phyloP scores from a whole-genome alignment of 2,888 invertebrate genomes.

The Serrognathus titanus region DNA sequence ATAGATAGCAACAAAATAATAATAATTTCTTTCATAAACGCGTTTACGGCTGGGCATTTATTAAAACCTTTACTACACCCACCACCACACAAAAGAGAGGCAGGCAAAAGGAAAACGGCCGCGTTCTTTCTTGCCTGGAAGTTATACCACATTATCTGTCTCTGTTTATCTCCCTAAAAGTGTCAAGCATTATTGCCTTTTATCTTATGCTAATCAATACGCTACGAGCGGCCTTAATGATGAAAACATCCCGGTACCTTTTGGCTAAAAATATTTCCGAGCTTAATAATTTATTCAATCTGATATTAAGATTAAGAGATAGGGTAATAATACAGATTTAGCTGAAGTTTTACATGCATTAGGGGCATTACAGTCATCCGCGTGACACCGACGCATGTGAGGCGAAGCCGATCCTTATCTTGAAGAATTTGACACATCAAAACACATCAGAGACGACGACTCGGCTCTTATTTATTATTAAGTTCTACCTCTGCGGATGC shows the following conservation, averaged over 20 bases:
- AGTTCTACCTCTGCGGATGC: too few relatives aligned
- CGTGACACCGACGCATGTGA: slow-evolving; percentile 26
- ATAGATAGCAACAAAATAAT: too few relatives aligned
- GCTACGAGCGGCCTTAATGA: slow-evolving; percentile 12
- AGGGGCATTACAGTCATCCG: slow-evolving; percentile 28
- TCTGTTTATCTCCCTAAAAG: slow-evolving; percentile 13
- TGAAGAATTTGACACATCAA: slow-evolving; percentile 20
- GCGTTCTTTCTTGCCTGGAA: not conserved
- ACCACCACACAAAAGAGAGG: too few relatives aligned
- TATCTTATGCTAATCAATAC: slow-evolving; percentile 19
- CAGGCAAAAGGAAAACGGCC: not conserved
- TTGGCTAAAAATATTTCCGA: slow-evolving; percentile 17
- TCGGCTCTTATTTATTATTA: not conserved
- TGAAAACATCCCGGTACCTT: slow-evolving; percentile 14
- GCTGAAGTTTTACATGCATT: slow-evolving; percentile 31
- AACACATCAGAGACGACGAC: slow-evolving; percentile 21
- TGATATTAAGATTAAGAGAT: slow-evolving; percentile 26
- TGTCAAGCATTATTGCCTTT: slow-evolving; percentile 12
- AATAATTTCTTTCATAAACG: too few relatives aligned
- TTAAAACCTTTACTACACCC: too few relatives aligned
- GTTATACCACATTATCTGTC: slow-evolving; percentile 4
- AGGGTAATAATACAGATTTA: slow-evolving; percentile 34
- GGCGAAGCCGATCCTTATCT: slow-evolving; percentile 20
- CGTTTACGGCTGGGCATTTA: too few relatives aligned
- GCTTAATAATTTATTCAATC: slow-evolving; percentile 20